Evolutionary conservation across 2,113 vertebrate genomes (phyloP), one percentile per base, ranked within the genome.

Genomic region (Myanophis thanlyinensis): DNA sequence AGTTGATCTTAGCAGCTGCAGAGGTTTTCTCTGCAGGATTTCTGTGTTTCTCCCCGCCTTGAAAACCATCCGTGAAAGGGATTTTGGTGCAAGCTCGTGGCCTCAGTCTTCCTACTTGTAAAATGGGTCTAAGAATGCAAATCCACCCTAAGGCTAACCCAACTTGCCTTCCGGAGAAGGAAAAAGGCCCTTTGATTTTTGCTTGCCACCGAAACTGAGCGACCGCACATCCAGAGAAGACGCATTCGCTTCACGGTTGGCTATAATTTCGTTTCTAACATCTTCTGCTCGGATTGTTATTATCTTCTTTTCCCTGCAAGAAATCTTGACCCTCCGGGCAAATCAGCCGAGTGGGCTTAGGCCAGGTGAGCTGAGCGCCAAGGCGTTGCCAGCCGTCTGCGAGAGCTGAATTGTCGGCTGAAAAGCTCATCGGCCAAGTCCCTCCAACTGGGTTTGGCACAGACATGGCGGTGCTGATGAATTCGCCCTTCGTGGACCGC

Each of bases 351-450:
- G 8, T 13, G 1, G 40, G 25, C 59, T 44, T 4, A 15, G 46
- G 13, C 80, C 4, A 5, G 8, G 52, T 40, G 1, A 5, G 2
- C 2, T 40, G 1, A 5, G 2, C 2, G 1, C 27, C 11, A 49
- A 80, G 0, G 3, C 0, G 3, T 7, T 59, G 1, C 25, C 20
- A 30, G 2, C 54, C n/a, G n/a, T 30, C 5, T 25, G 30, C 7
- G 13, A 4, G 15, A 56, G 6, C 15, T 12, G 27, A 20, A 27
- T 5, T 18, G 9, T 56, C 3, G 8, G 30, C 59, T 67, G 12
- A 25, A 25, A 56, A 56, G 54, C 23, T 56, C 18, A 1, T 25
- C n/a, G n/a, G 54, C 54, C 54, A 56, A 25, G 1, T 13, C 30
- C 4, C 11, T 5, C 11, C 59, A 13, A 48, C 67, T 85, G 59